Conservation (phyloP, 1,140 invertebrate species). For the Trissolcus basalis region DNA sequence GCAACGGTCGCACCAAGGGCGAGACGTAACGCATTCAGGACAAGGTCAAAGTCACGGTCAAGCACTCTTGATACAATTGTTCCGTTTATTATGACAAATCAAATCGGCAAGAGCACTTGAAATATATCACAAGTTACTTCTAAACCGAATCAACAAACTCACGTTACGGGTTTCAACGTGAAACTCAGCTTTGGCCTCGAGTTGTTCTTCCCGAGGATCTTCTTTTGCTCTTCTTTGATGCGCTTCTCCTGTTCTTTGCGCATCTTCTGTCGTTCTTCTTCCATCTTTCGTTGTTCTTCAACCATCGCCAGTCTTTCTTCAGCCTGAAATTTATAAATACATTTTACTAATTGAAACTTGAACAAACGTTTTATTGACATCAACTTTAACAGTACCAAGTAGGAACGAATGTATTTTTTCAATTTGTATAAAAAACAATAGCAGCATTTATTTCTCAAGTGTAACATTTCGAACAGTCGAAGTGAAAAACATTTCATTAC, state of each 20-base stretch:
- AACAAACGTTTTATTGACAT: no score
- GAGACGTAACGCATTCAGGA: not conserved
- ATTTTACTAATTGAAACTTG: no score
- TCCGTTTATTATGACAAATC: constrained; percentile 12
- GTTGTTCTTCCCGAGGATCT: constrained; percentile 97
- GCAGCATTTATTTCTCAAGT: no score
- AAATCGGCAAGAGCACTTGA: constrained; percentile 63
- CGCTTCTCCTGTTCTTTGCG: constrained; percentile 94
- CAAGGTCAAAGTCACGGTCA: constrained; percentile 32
- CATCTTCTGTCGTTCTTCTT: constrained; percentile 94
- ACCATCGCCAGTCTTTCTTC: constrained; percentile 97
- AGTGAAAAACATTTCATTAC: no score
- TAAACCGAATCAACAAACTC: constrained; percentile 74
- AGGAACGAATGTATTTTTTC: no score
- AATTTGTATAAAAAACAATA: no score
- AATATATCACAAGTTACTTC: constrained; percentile 70
- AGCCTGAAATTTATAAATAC: no score
- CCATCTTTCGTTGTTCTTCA: constrained; percentile 96
- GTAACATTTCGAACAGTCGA: no score
- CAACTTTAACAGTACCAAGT: no score
- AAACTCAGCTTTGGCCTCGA: constrained; percentile 96
- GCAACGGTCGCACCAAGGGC: not conserved
- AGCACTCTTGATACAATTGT: constrained; percentile 52
- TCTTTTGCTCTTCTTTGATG: constrained; percentile 95
- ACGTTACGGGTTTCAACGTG: constrained; percentile 87